Percentiles rank a stretch among this genome's conserved stretches.
Conservation (phyloP, 2,888 invertebrate species). For the Acleris emargana region DNA sequence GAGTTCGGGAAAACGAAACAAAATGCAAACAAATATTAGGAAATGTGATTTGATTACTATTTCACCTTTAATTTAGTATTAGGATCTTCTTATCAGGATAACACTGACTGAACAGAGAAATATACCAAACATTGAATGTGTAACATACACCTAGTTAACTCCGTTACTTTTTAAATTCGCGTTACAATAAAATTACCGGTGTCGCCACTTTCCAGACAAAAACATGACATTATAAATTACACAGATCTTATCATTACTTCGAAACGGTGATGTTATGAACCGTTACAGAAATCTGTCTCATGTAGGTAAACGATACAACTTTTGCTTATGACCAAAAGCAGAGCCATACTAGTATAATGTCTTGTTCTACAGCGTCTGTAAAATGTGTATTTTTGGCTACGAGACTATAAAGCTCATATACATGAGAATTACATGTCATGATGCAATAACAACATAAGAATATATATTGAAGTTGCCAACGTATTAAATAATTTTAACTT, state of each 20-base stretch:
- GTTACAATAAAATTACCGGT: constrained; percentile 32
- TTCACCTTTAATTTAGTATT: too few species aligned
- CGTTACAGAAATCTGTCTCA: constrained; percentile 37
- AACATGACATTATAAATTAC: constrained; percentile 35
- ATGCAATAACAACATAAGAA: too few species aligned
- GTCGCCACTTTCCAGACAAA: constrained; percentile 29
- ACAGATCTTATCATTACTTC: constrained; percentile 36
- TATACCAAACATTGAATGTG: too few species aligned
- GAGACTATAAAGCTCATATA: too few species aligned
- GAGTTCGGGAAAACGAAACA: too few species aligned
- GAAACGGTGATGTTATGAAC: constrained; percentile 35
- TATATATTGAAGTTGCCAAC: too few species aligned
- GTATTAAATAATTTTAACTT: neutral
- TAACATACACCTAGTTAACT: too few species aligned
- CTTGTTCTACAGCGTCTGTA: neutral
- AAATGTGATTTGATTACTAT: too few species aligned
- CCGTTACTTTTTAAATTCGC: constrained; percentile 3
- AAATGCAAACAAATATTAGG: too few species aligned
- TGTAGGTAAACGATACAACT: constrained; percentile 16
- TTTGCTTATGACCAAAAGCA: constrained; percentile 8
- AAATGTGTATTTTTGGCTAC: neutral
- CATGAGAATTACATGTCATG: too few species aligned
- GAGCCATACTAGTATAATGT: constrained; percentile 9
- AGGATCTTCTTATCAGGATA: too few species aligned
- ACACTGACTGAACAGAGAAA: too few species aligned